Evolutionary conservation across 2,113 vertebrate species (phyloP), one percentile per base, ranked within the genome.

Genomic region (Morphnarchus princeps): DNA sequence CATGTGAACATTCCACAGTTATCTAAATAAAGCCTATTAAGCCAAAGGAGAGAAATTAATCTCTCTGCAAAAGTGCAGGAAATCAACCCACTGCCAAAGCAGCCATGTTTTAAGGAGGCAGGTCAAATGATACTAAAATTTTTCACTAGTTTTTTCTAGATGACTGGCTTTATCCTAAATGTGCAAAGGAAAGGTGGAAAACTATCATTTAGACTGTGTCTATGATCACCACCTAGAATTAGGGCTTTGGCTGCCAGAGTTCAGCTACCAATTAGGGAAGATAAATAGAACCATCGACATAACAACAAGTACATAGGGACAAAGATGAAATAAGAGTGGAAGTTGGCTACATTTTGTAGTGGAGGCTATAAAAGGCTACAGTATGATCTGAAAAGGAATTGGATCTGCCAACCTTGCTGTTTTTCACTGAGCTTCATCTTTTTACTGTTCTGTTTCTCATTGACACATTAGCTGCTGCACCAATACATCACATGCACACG

Each of bases 361-460:
- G 65, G 65, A 95, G 78, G 74, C 82, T 97, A 95, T 96, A 96
- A 96, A 97, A 97, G 91, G 77, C 88, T 96, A 83, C 70, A 93
- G 58, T 55, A 82, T 61, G 67, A 94, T 78, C 90, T 91, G 83
- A 95, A 94, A 95, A 94, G 87, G 67, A 91, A 38, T 43, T 94
- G 63, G 36, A 87, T 95, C 86, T 95, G 90, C 91, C 94, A 96
- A 82, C 88, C 92, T 93, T 96, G 83, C 59, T 94, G 67, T 78
- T 88, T 91, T 90, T 71, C 85, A 89, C 82, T 59, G 82, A 92
- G 80, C 73, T 90, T 90, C 84, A 96, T 95, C 89, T 93, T 95
- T 94, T 93, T 93, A 85, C 78, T 92, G 62, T 93, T 97, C 94
- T 95, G 89, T 83, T 96, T 97, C 90, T 95, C 94, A 95, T 85